These are phyloP conservation scores for Plusia festucae DNA, from an alignment of 2,888 invertebrate species.

Conservation along the genomic window DNA sequence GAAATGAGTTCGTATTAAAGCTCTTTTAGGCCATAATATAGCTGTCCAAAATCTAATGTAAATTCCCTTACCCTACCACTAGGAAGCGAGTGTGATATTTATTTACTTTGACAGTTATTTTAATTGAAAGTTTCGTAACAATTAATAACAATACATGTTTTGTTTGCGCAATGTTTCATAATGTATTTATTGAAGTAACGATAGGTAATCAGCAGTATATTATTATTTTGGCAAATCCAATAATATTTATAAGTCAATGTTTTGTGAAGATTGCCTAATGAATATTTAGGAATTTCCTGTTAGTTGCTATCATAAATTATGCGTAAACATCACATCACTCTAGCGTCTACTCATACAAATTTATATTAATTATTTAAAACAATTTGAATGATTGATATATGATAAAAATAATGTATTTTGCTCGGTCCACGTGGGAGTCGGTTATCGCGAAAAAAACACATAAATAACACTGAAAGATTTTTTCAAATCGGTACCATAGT, in stretches of 20 bases:
- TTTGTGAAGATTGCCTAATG: conserved; percentile 38
- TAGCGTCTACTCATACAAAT: not conserved
- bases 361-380: not conserved
- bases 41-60: no score
- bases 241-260: conserved; percentile 33
- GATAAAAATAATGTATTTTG: no score
- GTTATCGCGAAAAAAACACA: no score
- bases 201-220: conserved; percentile 26
- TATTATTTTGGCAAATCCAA: conserved; percentile 27
- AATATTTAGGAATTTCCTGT: conserved; percentile 11
- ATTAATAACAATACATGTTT: conserved; percentile 44
- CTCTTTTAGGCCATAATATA: no score
- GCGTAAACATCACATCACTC: conserved; percentile 11
- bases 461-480: no score
- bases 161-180: conserved; percentile 23
- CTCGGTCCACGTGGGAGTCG: no score
- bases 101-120: conserved; percentile 19
- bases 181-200: conserved; percentile 30
- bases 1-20: no score
- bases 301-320: conserved; percentile 19
- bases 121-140: conserved; percentile 52
- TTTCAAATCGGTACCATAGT: no score
- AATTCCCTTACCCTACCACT: no score
- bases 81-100: no score
- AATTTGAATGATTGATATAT: conserved; percentile 6